Evolutionary conservation across 2,888 invertebrate species (phyloP).

Genomic region (Homarus gammarus): DNA sequence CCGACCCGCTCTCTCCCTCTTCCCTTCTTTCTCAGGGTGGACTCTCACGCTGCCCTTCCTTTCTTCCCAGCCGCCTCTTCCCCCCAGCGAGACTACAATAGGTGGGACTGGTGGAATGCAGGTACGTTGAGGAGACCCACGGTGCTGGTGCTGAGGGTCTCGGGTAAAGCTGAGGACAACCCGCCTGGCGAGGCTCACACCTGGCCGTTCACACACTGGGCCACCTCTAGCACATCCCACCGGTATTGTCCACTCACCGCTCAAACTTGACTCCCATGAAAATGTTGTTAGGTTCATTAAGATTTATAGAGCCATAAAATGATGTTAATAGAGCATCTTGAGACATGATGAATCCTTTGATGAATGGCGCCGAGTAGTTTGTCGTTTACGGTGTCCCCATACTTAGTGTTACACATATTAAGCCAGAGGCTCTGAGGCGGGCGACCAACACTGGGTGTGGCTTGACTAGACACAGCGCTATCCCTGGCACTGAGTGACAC

Average conservation of each 20-base stretch:
- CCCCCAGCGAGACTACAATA: constrained; percentile 40
- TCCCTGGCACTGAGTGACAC: constrained; percentile 17
- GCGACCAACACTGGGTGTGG: constrained; percentile 33
- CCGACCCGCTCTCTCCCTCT: constrained; percentile 12
- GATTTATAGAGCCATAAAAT: too few relatives aligned
- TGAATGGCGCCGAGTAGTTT: too few relatives aligned
- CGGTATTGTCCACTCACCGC: constrained; percentile 13
- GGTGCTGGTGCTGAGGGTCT: constrained; percentile 19
- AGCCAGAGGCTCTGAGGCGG: constrained; percentile 19
- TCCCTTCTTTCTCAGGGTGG: constrained; percentile 5
- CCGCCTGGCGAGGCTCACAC: constrained; percentile 12
- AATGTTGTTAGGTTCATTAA: too few relatives aligned
- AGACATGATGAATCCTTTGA: too few relatives aligned
- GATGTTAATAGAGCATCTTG: too few relatives aligned
- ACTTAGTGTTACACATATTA: too few relatives aligned
- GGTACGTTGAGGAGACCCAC: constrained; percentile 60
- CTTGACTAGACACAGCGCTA: constrained; percentile 49
- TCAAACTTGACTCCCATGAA: constrained; percentile 22
- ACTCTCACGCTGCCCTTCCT: constrained; percentile 5
- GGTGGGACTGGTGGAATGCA: constrained; percentile 60
- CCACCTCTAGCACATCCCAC: constrained; percentile 12
- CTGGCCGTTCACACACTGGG: constrained; percentile 13
- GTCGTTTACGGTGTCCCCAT: too few relatives aligned
- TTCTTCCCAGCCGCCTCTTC: constrained; percentile 23
- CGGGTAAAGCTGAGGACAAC: constrained; percentile 54